Percentiles rank a stretch among this genome's conserved stretches.
These are phyloP conservation scores for Hippolais icterina DNA, from an alignment of 2,113 vertebrate genomes.

Conservation along the genomic window DNA sequence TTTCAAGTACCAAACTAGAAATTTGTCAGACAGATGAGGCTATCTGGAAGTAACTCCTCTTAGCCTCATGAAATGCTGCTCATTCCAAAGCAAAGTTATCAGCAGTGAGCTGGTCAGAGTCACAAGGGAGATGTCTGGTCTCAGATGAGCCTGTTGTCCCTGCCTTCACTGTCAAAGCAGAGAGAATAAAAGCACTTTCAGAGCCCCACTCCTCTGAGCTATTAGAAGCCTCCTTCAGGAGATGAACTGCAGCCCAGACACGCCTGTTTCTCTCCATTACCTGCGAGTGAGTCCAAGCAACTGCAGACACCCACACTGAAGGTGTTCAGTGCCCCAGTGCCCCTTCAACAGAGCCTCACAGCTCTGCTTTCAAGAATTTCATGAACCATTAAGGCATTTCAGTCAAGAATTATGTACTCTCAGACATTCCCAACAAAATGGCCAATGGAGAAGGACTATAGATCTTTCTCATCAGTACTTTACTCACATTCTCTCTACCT, in stretches of 20 bases:
- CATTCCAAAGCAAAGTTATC: rapidly evolving
- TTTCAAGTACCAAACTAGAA: neutral
- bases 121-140: neutral
- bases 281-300: neutral
- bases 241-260: neutral
- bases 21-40: neutral
- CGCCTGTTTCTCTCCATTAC: neutral
- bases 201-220: neutral
- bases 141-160: neutral
- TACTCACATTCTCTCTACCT: neutral
- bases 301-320: neutral
- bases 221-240: neutral
- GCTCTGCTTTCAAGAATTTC: neutral
- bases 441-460: neutral
- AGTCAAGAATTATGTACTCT: neutral
- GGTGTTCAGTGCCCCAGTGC: rapidly evolving
- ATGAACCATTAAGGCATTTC: neutral
- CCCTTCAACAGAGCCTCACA: neutral
- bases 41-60: neutral
- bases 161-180: neutral
- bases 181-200: neutral
- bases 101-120: neutral
- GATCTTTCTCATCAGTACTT: neutral
- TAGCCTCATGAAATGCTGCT: neutral
- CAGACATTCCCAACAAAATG: neutral